Evolutionary conservation across 2,888 invertebrate species (phyloP).

Genomic region (Cerastis leucographa): DNA sequence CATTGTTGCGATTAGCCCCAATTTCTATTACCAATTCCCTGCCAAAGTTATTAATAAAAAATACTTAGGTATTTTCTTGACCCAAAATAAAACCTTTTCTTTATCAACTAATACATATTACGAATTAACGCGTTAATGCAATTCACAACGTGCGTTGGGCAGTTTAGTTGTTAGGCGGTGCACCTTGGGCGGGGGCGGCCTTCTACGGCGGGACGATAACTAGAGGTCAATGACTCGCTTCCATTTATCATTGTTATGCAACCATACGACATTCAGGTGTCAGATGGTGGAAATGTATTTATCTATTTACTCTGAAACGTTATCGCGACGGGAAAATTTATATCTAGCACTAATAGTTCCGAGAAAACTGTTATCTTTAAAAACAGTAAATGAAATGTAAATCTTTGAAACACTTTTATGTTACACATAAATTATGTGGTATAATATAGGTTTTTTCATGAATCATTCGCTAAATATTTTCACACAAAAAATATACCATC

Average conservation of each 20-base stretch:
- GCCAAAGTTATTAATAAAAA: slow-evolving; percentile 24
- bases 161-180: slow-evolving; percentile 41
- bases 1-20: slow-evolving; percentile 26
- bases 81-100: slow-evolving; percentile 1
- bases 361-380: slow-evolving; percentile 42
- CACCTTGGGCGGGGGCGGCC: slow-evolving; percentile 55
- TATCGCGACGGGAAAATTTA: slow-evolving; percentile 58
- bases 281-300: slow-evolving; percentile 53
- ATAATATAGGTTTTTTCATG: slow-evolving; percentile 49
- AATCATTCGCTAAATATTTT: slow-evolving; percentile 52
- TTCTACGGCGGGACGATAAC: slow-evolving; percentile 42
- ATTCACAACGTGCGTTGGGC: slow-evolving; percentile 32
- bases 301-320: slow-evolving; percentile 51
- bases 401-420: slow-evolving; percentile 56
- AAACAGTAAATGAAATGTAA: slow-evolving; percentile 56
- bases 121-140: neutral
- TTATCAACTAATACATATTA: neutral
- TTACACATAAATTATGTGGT: slow-evolving; percentile 54
- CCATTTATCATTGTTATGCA: slow-evolving; percentile 58
- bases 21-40: slow-evolving; percentile 25
- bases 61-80: neutral
- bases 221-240: slow-evolving; percentile 54
- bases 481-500: slow-evolving; percentile 40
- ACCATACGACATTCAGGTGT: slow-evolving; percentile 54
- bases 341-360: slow-evolving; percentile 44